phyloP scores from a whole-genome alignment of 1,140 invertebrate species.

The Onthophagus taurus region DNA sequence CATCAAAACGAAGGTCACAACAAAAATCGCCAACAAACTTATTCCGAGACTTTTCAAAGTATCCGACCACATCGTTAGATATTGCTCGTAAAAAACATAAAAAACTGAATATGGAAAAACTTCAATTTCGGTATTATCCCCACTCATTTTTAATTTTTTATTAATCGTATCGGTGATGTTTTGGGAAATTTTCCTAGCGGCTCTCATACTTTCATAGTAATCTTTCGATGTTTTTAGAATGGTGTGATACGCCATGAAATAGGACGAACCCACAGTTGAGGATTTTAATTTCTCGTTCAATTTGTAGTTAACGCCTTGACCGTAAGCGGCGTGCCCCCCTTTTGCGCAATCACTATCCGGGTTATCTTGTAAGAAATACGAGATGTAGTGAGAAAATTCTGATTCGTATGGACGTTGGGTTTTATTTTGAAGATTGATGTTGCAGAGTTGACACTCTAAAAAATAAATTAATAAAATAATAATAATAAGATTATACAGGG shows the following conservation, averaged over 20 bases:
- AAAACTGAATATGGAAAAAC: conserved; percentile 94
- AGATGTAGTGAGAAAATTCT: conserved; percentile 73
- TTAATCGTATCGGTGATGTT: conserved; percentile 78
- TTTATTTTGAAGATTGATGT: conserved; percentile 40
- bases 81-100: conserved; percentile 99
- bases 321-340: conserved; percentile 77
- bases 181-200: conserved; percentile 66
- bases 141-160: conserved; percentile 40
- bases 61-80: conserved; percentile 91
- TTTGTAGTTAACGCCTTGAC: conserved; percentile 54
- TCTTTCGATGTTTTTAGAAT: conserved; percentile 87
- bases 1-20: conserved; percentile 89
- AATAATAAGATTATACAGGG: no score
- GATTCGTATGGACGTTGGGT: conserved; percentile 47
- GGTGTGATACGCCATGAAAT: conserved; percentile 94
- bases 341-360: conserved; percentile 74
- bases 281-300: conserved; percentile 36
- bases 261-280: conserved; percentile 56
- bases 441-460: conserved; percentile 38
- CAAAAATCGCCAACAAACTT: conserved; percentile 83
- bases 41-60: conserved; percentile 79
- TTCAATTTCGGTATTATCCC: conserved; percentile 27
- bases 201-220: conserved; percentile 81
- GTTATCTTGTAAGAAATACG: conserved; percentile 86
- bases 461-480: conserved; percentile 21